Evolutionary conservation across 2,888 invertebrate genomes (phyloP).

Genomic region (Luperina testacea): DNA sequence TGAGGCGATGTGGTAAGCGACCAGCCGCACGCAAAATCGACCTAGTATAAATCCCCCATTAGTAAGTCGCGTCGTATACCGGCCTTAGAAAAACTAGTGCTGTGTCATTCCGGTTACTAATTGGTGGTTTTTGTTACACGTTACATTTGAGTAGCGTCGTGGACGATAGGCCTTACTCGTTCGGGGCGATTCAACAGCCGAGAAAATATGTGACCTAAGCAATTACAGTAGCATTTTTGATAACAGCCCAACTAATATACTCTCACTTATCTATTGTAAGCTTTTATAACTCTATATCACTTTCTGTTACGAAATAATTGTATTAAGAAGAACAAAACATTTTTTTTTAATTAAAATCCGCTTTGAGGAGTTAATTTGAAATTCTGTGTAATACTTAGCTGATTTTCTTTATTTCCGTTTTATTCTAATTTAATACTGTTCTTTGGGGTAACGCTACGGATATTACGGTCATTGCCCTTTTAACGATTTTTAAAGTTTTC

Average conservation of each 20-base stretch:
- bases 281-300: slow-evolving; percentile 9
- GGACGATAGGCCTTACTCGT: background rate
- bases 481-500: background rate
- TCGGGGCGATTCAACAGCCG: background rate
- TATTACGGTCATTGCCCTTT: background rate
- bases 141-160: background rate
- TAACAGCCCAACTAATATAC: background rate
- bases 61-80: background rate
- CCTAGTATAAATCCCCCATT: background rate
- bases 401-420: background rate
- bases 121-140: background rate
- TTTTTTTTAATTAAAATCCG: slow-evolving; percentile 11
- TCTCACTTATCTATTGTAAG: background rate
- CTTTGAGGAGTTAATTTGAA: slow-evolving; percentile 1
- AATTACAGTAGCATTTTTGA: slow-evolving; percentile 1
- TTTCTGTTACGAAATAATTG: slow-evolving; percentile 7
- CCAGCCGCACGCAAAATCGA: no score
- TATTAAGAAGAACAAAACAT: background rate
- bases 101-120: background rate
- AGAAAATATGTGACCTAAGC: background rate
- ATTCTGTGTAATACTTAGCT: slow-evolving; percentile 12
- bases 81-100: background rate
- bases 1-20: no score
- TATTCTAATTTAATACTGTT: slow-evolving; percentile 24
- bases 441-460: background rate